Percentiles rank a stretch among this genome's conserved stretches.
phyloP scores from a whole-genome alignment of 1,140 invertebrate genomes.

The Drosophila rufa region DNA sequence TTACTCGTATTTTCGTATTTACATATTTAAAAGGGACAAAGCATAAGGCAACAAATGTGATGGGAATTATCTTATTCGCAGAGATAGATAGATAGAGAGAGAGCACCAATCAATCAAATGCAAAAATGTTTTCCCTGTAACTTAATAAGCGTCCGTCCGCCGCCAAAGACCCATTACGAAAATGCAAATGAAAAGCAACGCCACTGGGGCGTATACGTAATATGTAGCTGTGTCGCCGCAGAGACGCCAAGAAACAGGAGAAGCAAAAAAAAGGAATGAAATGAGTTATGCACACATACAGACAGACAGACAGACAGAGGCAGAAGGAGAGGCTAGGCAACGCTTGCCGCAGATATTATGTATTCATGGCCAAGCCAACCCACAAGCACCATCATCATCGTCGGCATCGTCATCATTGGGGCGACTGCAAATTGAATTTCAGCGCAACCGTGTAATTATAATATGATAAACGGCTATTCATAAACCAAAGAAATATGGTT shows the following conservation, averaged over 20 bases:
- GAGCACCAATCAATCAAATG: neutral
- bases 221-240: constrained; percentile 17
- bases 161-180: constrained; percentile 5
- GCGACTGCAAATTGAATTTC: constrained; percentile 22
- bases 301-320: neutral
- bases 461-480: constrained; percentile 20
- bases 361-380: constrained; percentile 26
- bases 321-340: constrained; percentile 7
- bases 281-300: constrained; percentile 16
- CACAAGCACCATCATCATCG: constrained; percentile 5
- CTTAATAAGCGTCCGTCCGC: constrained; percentile 13
- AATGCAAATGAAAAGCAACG: constrained; percentile 21
- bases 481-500: neutral
- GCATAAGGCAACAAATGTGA: neutral
- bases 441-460: constrained; percentile 20
- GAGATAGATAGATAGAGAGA: neutral
- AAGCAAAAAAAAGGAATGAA: constrained; percentile 12
- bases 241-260: constrained; percentile 8
- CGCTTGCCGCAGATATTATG: constrained; percentile 19
- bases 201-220: constrained; percentile 21
- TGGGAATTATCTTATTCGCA: neutral
- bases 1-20: neutral
- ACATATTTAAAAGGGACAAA: neutral
- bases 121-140: constrained; percentile 9
- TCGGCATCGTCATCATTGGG: constrained; percentile 8